phyloP scores from a whole-genome alignment of 37 sponge, comb jelly and placozoan species.

The Halisarca cf. caerulea region DNA sequence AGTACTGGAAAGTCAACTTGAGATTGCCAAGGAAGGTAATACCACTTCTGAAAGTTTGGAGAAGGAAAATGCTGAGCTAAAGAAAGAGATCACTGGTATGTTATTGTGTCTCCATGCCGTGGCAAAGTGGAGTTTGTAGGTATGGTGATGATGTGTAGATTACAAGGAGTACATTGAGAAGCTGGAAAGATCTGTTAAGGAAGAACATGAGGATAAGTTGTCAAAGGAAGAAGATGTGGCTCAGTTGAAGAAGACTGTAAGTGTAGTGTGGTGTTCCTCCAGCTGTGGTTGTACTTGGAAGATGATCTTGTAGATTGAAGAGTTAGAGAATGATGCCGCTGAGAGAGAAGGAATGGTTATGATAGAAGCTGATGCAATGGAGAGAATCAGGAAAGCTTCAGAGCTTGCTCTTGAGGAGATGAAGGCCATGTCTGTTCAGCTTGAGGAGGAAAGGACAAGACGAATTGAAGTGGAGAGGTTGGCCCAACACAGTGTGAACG shows the following conservation, averaged over 20 bases:
- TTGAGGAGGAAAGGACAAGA: constrained; percentile 3
- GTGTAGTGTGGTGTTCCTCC: too few species aligned
- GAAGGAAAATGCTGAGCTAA: constrained; percentile 52
- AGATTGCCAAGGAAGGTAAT: background rate
- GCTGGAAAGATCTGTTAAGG: constrained; percentile 19
- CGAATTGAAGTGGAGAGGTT: background rate
- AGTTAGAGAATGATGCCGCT: background rate
- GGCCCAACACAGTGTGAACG: constrained; percentile 6
- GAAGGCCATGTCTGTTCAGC: background rate
- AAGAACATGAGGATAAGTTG: background rate
- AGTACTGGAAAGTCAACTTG: background rate
- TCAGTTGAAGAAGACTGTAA: background rate
- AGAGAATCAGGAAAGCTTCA: constrained; percentile 3
- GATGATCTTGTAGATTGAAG: constrained; percentile 2
- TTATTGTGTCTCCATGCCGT: too few species aligned
- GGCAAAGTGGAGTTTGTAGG: too few species aligned
- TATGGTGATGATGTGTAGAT: background rate
- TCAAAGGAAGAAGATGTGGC: background rate
- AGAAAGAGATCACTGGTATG: constrained; percentile 54
- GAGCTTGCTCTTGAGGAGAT: constrained; percentile 20
- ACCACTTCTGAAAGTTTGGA: constrained; percentile 35
- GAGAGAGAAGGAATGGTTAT: constrained; percentile 30
- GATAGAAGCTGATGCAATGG: constrained; percentile 28
- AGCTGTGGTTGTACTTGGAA: too few species aligned
- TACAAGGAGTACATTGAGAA: constrained; percentile 16